Evolutionary conservation across 1,140 invertebrate genomes (phyloP).

Genomic region (Apis cerana): DNA sequence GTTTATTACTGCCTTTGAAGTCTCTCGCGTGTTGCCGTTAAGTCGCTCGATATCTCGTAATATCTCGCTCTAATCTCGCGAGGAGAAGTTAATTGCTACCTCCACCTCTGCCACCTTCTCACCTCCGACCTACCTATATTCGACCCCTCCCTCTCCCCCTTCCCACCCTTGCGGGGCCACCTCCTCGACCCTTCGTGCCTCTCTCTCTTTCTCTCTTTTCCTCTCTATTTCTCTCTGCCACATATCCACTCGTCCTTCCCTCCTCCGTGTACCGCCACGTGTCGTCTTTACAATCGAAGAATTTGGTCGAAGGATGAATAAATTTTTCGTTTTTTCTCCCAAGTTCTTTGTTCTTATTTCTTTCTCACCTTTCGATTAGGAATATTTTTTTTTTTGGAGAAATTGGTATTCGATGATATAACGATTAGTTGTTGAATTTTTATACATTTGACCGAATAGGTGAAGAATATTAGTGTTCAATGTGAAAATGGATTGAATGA

Average conservation of each 20-base stretch:
- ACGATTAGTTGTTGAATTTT: too few species aligned
- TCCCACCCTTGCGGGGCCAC: constrained; percentile 10
- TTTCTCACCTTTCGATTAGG: not conserved
- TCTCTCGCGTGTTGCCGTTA: constrained; percentile 81
- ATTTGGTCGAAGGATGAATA: constrained; percentile 63
- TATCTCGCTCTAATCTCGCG: constrained; percentile 81
- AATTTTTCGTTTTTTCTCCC: constrained; percentile 13
- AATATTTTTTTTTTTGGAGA: too few species aligned
- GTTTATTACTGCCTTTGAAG: constrained; percentile 82
- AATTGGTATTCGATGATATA: too few species aligned
- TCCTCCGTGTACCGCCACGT: constrained; percentile 52
- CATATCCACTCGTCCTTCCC: not conserved
- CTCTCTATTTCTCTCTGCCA: not conserved
- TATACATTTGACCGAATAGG: too few species aligned
- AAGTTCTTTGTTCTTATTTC: not conserved
- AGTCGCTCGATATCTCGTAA: constrained; percentile 82
- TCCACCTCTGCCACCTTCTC: constrained; percentile 72
- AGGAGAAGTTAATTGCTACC: constrained; percentile 82
- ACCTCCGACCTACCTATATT: constrained; percentile 69
- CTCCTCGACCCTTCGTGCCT: constrained; percentile 12
- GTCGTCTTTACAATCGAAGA: constrained; percentile 75
- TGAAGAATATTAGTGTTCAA: too few species aligned
- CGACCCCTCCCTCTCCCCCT: constrained; percentile 39
- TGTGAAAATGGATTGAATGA: too few species aligned
- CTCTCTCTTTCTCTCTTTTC: constrained; percentile 7